phyloP scores from a whole-genome alignment of 2,888 invertebrate species.

The Tethea ocularis region DNA sequence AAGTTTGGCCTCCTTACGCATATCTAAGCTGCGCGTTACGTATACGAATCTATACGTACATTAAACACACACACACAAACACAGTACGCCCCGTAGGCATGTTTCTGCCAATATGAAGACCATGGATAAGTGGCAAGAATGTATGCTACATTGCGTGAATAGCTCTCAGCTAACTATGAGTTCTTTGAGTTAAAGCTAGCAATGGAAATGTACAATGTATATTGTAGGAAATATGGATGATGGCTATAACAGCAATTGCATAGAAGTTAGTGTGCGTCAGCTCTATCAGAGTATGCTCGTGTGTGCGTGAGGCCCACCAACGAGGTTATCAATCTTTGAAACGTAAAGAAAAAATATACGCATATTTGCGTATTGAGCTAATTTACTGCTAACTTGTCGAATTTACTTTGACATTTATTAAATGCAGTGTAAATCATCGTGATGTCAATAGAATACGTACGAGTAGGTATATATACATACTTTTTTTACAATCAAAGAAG shows the following conservation, averaged over 20 bases:
- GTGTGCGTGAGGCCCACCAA: slow-evolving; percentile 42
- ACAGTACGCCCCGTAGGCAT: slow-evolving; percentile 42
- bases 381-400: slow-evolving; percentile 12
- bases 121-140: slow-evolving; percentile 44
- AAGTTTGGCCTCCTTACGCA: slow-evolving; percentile 54
- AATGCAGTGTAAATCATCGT: not conserved
- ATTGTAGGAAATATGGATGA: slow-evolving; percentile 11
- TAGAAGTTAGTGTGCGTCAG: slow-evolving; percentile 37
- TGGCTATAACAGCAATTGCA: slow-evolving; percentile 36
- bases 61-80: slow-evolving; percentile 36
- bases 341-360: slow-evolving; percentile 62
- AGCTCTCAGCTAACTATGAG: slow-evolving; percentile 19
- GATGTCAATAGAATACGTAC: not conserved
- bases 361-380: slow-evolving; percentile 45
- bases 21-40: slow-evolving; percentile 31
- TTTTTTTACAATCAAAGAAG: not conserved
- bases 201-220: slow-evolving; percentile 22
- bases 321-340: slow-evolving; percentile 74
- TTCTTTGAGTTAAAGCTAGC: slow-evolving; percentile 16
- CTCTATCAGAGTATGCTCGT: slow-evolving; percentile 35
- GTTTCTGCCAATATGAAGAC: slow-evolving; percentile 47
- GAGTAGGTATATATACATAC: no score
- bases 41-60: slow-evolving; percentile 34
- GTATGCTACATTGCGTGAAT: slow-evolving; percentile 51
- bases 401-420: not conserved